Base-by-base conservation (phyloP, 1,140 invertebrate genomes). In the Solen grandis region DNA sequence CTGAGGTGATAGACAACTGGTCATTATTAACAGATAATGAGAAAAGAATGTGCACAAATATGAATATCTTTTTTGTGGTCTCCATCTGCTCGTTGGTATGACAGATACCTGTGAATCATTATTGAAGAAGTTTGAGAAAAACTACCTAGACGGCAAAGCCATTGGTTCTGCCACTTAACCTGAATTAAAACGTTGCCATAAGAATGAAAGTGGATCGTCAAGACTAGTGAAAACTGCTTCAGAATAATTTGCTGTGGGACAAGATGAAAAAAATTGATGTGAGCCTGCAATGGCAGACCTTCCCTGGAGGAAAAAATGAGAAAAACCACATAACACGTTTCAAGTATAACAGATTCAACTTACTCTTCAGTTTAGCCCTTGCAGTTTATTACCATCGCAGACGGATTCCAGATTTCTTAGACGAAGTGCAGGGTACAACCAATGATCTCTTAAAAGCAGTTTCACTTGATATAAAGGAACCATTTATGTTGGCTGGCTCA, bases 201-300 rank as follows among this genome's bases (percentile, higher is more conserved):
- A 33, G 22, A 52, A 8, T 5, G 76, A 83, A 62, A 62, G 74
- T 73, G 83, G 70, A 1, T 66, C 65, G 16, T 22, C 76, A 22
- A 2, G 78, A 41, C 22, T 81, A 29, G 29, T 84, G 1, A 22
- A 36, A 22, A 81, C 65, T 13, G 50, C 62, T 19, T 69, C 62
- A 38, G 77, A 84, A 27, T 60, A 63, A 16, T 74, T 77, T 81
- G 72, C 70, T 1, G 50, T 54, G 27, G 1, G 79, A 1, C 65
- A 36, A 19, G 72, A 84, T 57, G 52, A 74, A 62, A 84, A 84
- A 70, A 82, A 73, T n/a, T 59, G 75, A 63, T 16, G 55, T n/a
- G 0, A 22, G n/a, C 50, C 35, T 60, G 1, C n/a, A 4, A n/a
- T 74, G 55, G 55, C 38, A 60, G 54, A 62, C 70, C 4, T 74